Percentiles rank a stretch among this genome's conserved stretches.
Evolutionary conservation across 2,113 vertebrate genomes (phyloP).

Genomic region (Prietella phreatophila): DNA sequence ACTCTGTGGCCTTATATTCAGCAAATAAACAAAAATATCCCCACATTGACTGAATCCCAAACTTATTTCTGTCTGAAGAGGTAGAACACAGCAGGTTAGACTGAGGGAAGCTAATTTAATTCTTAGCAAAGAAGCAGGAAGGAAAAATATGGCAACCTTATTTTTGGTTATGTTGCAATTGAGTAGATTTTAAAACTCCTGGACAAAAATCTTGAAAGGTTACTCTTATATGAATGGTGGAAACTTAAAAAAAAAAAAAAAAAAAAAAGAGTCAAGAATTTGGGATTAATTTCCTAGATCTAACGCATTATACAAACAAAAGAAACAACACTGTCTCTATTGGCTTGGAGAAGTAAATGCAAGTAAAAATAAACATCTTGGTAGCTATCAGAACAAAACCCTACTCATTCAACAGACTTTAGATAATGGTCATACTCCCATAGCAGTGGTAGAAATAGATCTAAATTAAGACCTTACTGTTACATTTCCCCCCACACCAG

Average conservation of each 20-base stretch:
- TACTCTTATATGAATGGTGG: neutral
- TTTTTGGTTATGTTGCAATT: slow-evolving; percentile 56
- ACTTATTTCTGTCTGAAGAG: slow-evolving; percentile 38
- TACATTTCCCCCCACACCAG: neutral
- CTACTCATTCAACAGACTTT: slow-evolving; percentile 32
- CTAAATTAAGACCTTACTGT: slow-evolving; percentile 51
- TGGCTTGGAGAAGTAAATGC: slow-evolving; percentile 68
- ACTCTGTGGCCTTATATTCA: slow-evolving; percentile 30
- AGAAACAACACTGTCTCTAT: slow-evolving; percentile 66
- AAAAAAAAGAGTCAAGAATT: neutral
- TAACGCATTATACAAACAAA: neutral
- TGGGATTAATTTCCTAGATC: slow-evolving; percentile 1
- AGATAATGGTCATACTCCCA: slow-evolving; percentile 35
- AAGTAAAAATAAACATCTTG: slow-evolving; percentile 52
- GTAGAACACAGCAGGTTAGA: slow-evolving; percentile 47
- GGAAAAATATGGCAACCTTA: slow-evolving; percentile 60
- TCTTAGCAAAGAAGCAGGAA: slow-evolving; percentile 32
- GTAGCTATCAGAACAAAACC: slow-evolving; percentile 51
- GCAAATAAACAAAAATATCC: neutral
- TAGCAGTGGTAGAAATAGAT: slow-evolving; percentile 62
- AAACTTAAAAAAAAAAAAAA: neutral
- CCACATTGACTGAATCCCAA: slow-evolving; percentile 6
- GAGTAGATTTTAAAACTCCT: slow-evolving; percentile 20
- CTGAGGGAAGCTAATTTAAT: slow-evolving; percentile 38
- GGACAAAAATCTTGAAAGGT: slow-evolving; percentile 13